Evolutionary conservation across 1,140 invertebrate genomes (phyloP), one percentile per base, ranked within the genome.

Genomic region (Asbolus verrucosus): DNA sequence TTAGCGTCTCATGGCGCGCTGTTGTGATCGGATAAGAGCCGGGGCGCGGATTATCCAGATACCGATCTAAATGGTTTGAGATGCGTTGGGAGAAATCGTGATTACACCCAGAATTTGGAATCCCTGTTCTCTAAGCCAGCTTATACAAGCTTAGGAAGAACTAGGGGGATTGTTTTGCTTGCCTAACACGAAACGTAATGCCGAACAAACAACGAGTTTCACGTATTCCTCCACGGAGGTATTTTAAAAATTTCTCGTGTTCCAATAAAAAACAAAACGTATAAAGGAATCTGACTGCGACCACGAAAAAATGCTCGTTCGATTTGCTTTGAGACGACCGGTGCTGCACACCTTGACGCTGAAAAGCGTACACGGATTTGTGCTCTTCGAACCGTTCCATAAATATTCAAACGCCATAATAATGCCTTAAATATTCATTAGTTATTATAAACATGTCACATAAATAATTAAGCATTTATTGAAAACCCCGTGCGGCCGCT

Each of bases 21-120:
- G 6, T 54, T 36, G 16, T 62, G 36, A 62, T 62, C 59, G 59
- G 59, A 62, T 62, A 39, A 62, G 59, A 62, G 36, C 59, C 36
- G 15, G 59, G 61, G 59, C 50, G 43, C 39, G 54, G 66, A 68
- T 68, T 68, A 68, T 68, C 46, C 54, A 61, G 66, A 68, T 68
- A 68, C 66, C 66, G 59, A 68, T 68, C 66, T 68, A 68, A 68
- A 62, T 68, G 66, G 66, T 54, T 59, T 68, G 66, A 59, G 50
- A 68, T 68, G 59, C 66, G 66, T 61, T 54, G 59, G 66, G 50
- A 59, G 46, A 68, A 68, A 68, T 68, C 66, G 54, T 68, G 66
- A 68, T 68, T 68, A 54, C 66, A 54, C 66, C 66, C 59, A 61
- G 66, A 68, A 68, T 68, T 68, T 68, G 66, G 66, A 68, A 68